These are phyloP conservation scores for Pollenia angustigena DNA, from an alignment of 2,888 invertebrate genomes.

Conservation along the genomic window DNA sequence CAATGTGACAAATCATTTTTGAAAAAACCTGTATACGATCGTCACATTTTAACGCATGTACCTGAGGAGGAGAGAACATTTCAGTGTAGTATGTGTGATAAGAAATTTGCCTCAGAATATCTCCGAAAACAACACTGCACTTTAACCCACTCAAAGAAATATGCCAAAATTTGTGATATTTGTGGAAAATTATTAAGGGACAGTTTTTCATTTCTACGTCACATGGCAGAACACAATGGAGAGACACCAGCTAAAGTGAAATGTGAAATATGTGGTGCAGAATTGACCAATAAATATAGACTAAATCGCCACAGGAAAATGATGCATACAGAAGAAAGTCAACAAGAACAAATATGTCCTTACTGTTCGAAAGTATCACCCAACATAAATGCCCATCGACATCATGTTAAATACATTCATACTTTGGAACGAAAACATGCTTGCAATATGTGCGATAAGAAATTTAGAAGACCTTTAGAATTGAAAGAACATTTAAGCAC, in stretches of 20 bases:
- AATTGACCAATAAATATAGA: conserved; percentile 80
- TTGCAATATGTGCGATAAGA: conserved; percentile 82
- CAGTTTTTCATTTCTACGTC: conserved; percentile 79
- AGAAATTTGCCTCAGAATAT: conserved; percentile 80
- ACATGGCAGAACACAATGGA: conserved; percentile 81
- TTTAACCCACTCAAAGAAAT: conserved; percentile 80
- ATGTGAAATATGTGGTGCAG: conserved; percentile 80
- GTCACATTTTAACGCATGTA: conserved; percentile 81
- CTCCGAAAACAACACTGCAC: conserved; percentile 79
- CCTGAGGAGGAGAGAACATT: conserved; percentile 80
- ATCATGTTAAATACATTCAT: conserved; percentile 80
- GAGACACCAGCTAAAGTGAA: conserved; percentile 77
- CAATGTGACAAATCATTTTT: conserved; percentile 60
- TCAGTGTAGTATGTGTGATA: conserved; percentile 78
- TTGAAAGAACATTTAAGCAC: conserved; percentile 63
- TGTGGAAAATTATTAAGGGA: conserved; percentile 82
- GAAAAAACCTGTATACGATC: conserved; percentile 75
- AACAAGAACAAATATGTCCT: conserved; percentile 79
- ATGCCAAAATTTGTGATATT: conserved; percentile 82
- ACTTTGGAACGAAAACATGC: conserved; percentile 79
- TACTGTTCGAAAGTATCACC: conserved; percentile 80
- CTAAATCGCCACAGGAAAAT: conserved; percentile 81
- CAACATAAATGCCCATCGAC: conserved; percentile 78
- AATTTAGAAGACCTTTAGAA: conserved; percentile 79
- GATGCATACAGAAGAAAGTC: conserved; percentile 79